Conservation (phyloP, 2,113 vertebrate species). For the Limanda limanda region DNA sequence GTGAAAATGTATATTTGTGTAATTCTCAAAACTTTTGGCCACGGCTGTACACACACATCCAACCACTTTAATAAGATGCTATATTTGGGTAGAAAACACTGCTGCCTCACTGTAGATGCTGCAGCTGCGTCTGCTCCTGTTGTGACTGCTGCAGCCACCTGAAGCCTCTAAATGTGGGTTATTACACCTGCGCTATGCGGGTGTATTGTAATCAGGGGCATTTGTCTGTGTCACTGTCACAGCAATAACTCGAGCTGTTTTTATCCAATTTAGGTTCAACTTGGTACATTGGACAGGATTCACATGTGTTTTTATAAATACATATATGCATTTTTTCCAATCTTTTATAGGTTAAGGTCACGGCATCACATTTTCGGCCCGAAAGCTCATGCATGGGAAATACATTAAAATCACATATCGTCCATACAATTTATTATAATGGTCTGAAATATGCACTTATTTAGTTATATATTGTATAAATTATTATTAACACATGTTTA, state of each 20-base stretch:
- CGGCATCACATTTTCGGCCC: too few relatives aligned
- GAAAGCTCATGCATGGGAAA: neutral
- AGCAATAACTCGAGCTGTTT: neutral
- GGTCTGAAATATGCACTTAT: too few relatives aligned
- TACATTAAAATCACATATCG: neutral
- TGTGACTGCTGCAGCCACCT: conserved; percentile 1
- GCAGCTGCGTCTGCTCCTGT: neutral
- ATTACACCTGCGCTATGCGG: neutral
- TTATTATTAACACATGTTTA: too few relatives aligned
- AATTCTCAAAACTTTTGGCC: too few relatives aligned
- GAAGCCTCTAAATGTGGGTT: neutral
- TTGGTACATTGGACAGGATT: neutral
- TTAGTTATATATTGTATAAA: too few relatives aligned
- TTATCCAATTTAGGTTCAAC: neutral
- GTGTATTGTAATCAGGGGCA: neutral
- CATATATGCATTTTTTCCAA: too few relatives aligned
- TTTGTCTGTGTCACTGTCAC: neutral
- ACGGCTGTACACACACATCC: neutral
- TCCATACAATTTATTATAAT: too few relatives aligned
- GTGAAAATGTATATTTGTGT: too few relatives aligned
- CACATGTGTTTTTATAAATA: too few relatives aligned
- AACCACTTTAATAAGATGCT: neutral
- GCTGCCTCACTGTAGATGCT: neutral
- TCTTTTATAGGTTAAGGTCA: too few relatives aligned
- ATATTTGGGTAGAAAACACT: neutral